Evolutionary conservation across 2,797 vertebrate species (phyloP).

Genomic region (Premnoplex brunnescens): DNA sequence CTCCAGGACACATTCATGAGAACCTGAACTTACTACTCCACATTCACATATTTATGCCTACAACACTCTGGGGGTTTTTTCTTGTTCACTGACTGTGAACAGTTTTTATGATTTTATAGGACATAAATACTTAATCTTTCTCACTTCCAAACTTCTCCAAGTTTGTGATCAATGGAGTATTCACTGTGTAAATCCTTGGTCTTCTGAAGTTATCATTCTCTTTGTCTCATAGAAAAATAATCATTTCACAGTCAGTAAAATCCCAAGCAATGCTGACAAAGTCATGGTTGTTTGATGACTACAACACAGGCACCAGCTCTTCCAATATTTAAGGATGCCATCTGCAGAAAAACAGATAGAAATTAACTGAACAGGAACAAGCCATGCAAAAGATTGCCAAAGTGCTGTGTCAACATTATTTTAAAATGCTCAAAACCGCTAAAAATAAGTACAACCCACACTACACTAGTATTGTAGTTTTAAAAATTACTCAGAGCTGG

Average conservation of each 20-base stretch:
- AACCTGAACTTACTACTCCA: conserved; percentile 22
- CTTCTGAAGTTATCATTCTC: conserved; percentile 34
- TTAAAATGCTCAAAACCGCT: not conserved
- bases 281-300: conserved; percentile 80
- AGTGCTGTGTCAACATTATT: not conserved
- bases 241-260: conserved; percentile 66
- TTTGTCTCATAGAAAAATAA: conserved; percentile 73
- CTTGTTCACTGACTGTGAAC: conserved; percentile 23
- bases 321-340: conserved; percentile 82
- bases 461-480: not conserved
- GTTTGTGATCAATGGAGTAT: conserved; percentile 20
- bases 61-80: not conserved
- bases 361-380: not conserved
- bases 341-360: conserved; percentile 66
- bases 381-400: not conserved
- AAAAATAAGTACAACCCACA: not conserved
- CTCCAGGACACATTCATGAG: conserved; percentile 18
- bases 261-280: not conserved
- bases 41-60: not conserved
- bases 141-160: conserved; percentile 20
- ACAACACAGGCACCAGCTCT: conserved; percentile 81
- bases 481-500: not conserved
- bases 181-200: conserved; percentile 39
- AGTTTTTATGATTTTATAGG: conserved; percentile 1
- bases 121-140: conserved; percentile 40